These are phyloP conservation scores for Nephila pilipes DNA, from an alignment of 1,140 invertebrate species.

Conservation along the genomic window DNA sequence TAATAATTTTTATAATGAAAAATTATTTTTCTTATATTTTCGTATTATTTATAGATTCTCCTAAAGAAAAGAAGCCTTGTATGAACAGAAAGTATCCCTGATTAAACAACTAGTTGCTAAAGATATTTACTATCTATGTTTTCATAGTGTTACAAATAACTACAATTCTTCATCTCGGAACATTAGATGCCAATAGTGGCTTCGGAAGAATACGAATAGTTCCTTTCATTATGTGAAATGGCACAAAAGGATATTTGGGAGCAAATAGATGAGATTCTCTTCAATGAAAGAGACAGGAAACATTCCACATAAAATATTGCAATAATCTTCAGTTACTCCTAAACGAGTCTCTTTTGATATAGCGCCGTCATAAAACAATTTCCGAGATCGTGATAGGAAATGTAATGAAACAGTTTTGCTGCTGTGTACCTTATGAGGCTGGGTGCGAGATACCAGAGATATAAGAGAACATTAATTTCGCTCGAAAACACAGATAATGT, in stretches of 20 bases:
- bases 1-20: too few species aligned
- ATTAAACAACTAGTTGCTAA: too few species aligned
- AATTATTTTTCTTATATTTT: too few species aligned
- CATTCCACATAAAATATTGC: slow-evolving; percentile 9
- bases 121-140: too few species aligned
- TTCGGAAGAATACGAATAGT: background rate
- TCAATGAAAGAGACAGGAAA: background rate
- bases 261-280: background rate
- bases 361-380: slow-evolving; percentile 33
- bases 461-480: background rate
- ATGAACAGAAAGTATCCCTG: too few species aligned
- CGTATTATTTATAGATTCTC: too few species aligned
- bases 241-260: background rate
- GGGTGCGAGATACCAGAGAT: background rate
- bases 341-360: slow-evolving; percentile 30
- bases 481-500: background rate
- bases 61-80: too few species aligned
- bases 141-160: too few species aligned
- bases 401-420: background rate
- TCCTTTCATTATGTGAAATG: background rate
- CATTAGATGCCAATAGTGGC: background rate
- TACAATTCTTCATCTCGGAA: too few species aligned
- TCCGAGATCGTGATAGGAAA: slow-evolving; percentile 31
- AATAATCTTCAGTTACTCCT: background rate
- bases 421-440: background rate